A percentile compares a stretch with the other conserved stretches of the same genome.
Conservation (phyloP, 2,888 invertebrate genomes). For the Petrolisthes cinctipes region DNA sequence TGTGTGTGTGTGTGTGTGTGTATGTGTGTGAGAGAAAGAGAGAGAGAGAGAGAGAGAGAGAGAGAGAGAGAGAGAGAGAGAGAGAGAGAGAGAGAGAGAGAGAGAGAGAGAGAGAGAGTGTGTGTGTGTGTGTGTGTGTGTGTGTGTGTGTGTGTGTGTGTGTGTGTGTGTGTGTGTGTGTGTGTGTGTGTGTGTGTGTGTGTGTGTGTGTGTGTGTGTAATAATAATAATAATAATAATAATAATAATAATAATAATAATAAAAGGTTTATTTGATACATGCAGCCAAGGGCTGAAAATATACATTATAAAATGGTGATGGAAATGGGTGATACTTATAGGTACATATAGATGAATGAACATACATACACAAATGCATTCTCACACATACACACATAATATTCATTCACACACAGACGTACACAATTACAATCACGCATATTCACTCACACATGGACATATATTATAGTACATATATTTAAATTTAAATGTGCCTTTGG, state of each 20-base stretch:
- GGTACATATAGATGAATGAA: too few relatives aligned
- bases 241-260: background rate
- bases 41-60: background rate
- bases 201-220: constrained; percentile 3
- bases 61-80: too few relatives aligned
- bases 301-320: too few relatives aligned
- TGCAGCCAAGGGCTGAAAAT: too few relatives aligned
- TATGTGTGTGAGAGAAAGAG: background rate
- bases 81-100: constrained; percentile 16
- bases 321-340: too few relatives aligned
- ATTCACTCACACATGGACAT: too few relatives aligned
- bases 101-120: constrained; percentile 27
- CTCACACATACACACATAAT: too few relatives aligned
- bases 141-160: constrained; percentile 8
- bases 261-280: background rate
- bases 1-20: background rate
- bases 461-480: too few relatives aligned
- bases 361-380: too few relatives aligned
- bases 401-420: too few relatives aligned
- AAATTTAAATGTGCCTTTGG: background rate
- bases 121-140: constrained; percentile 3
- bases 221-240: background rate
- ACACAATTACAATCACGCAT: too few relatives aligned
- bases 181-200: background rate
- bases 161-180: constrained; percentile 2